phyloP scores from a whole-genome alignment of 2,888 invertebrate species.

The Amaurobius ferox region DNA sequence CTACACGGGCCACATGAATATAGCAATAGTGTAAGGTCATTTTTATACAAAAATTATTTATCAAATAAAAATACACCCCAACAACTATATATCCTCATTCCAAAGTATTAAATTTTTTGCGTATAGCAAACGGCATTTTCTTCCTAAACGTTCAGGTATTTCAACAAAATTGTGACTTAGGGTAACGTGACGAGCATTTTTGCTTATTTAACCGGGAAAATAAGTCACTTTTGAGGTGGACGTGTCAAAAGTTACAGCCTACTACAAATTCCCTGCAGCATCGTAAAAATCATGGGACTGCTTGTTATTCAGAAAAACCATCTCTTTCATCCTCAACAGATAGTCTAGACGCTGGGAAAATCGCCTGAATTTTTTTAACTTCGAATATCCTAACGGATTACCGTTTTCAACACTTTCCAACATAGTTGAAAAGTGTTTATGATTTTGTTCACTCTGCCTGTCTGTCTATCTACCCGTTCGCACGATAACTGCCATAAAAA shows the following conservation, averaged over 20 bases:
- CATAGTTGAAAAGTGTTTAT: too few species aligned
- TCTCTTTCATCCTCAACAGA: slow-evolving; percentile 46
- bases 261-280: slow-evolving; percentile 27
- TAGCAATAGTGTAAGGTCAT: too few species aligned
- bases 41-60: too few species aligned
- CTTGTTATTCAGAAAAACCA: slow-evolving; percentile 58
- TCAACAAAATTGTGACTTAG: slow-evolving; percentile 36
- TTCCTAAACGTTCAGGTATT: background rate
- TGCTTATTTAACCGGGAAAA: slow-evolving; percentile 63
- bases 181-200: slow-evolving; percentile 60
- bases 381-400: background rate
- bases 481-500: too few species aligned
- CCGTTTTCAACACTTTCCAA: too few species aligned
- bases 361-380: slow-evolving; percentile 37
- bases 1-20: too few species aligned
- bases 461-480: too few species aligned
- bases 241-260: slow-evolving; percentile 37
- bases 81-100: too few species aligned
- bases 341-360: slow-evolving; percentile 3
- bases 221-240: slow-evolving; percentile 55
- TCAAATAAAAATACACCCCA: too few species aligned
- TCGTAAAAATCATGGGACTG: slow-evolving; percentile 51
- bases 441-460: too few species aligned
- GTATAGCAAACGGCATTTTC: background rate
- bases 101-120: background rate